Base-by-base conservation (phyloP, 1,140 invertebrate genomes). In the Trichonephila inaurata region DNA sequence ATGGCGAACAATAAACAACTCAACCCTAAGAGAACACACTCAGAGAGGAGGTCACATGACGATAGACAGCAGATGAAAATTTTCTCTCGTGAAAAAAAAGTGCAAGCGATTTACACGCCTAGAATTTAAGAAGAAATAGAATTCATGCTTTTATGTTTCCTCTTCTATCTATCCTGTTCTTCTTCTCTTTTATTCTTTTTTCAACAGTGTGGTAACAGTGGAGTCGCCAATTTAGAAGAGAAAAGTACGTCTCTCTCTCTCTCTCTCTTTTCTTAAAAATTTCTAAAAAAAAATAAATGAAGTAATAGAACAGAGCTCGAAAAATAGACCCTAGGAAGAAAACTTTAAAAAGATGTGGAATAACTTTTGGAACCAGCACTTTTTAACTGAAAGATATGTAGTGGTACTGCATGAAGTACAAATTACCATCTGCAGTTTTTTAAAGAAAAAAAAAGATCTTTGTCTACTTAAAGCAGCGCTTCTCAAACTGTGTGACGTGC, bases 21-120 rank as follows among this genome's bases (percentile, higher is more conserved):
- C 7, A 28, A 24, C 28, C 18, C 16, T 28, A 6, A 33, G 5
- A 40, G 24, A 18, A 77, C 72, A 16, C 72, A 19, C 33, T 40
- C 16, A 40, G 72, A 77, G 24, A 19, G 5, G 28, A 33, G 72
- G 33, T 40, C 72, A 77, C 72, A 40, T 40, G 72, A 40, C 10
- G 72, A 77, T 77, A 33, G 72, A 19, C 28, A 77, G 72, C 18
- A 77, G 28, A 77, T 77, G 72, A 77, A 77, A 40, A 33, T 77
- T 77, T 16, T 77, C 72, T 77, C 72, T 12, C 33, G 33, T 33
- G 28, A 40, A 77, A 24, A 24, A 69, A 69, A 69, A 33, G 28
- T 40, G 72, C 72, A 77, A 77, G 18, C 72, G 72, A 77, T 77
- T 77, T 77, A 40, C 72, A 40, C 72, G 33, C 72, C 16, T 77